phyloP scores from a whole-genome alignment of 2,113 vertebrate species.

The Apodemus sylvaticus region DNA sequence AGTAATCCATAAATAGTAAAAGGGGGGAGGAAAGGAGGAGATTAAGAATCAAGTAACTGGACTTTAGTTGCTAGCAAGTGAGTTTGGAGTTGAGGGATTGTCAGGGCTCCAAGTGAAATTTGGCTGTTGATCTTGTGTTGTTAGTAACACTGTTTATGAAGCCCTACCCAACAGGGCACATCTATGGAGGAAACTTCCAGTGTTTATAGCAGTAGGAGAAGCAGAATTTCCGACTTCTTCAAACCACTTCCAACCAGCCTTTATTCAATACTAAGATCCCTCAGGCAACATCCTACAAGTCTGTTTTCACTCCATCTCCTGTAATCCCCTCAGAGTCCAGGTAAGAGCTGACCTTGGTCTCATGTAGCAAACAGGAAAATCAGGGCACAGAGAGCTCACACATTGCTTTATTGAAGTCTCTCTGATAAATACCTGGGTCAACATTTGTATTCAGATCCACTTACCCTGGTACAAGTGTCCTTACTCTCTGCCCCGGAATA shows the following conservation, averaged over 20 bases:
- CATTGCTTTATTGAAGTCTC: not conserved
- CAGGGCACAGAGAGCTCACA: not conserved
- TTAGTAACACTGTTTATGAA: not conserved
- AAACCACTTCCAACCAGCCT: not conserved
- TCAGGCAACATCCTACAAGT: accelerated
- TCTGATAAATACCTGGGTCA: not conserved
- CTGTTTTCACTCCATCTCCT: not conserved
- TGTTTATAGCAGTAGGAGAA: not conserved
- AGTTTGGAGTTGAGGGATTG: not conserved
- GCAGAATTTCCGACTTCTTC: not conserved
- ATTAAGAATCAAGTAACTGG: not conserved
- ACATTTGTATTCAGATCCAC: not conserved
- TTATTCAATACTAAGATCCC: not conserved
- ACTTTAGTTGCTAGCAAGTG: not conserved
- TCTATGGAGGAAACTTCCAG: not conserved
- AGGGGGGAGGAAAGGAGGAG: not conserved
- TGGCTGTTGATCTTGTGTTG: not conserved
- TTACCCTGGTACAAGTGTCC: not conserved
- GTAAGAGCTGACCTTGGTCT: not conserved
- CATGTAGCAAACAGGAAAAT: not conserved
- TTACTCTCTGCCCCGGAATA: not conserved
- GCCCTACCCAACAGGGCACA: not conserved
- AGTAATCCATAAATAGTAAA: not conserved
- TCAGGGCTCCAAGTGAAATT: not conserved
- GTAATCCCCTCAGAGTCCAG: accelerated